phyloP scores from a whole-genome alignment of 2,888 invertebrate species.

The Matsumyia berberina region DNA sequence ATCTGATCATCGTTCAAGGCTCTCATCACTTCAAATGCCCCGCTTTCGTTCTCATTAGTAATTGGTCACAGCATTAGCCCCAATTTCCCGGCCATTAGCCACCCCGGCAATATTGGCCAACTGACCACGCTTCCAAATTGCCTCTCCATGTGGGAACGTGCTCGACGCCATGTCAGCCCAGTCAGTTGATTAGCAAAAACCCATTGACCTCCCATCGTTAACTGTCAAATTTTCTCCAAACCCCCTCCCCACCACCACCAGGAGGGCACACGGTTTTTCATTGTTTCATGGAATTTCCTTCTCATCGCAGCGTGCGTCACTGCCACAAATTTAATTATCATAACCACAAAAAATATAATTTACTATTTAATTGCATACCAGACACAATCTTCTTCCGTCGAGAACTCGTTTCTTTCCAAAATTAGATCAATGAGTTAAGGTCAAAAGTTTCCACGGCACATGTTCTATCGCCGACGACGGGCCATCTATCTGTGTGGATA shows the following conservation, averaged over 20 bases:
- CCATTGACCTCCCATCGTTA: constrained; percentile 18
- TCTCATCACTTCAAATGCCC: too few relatives aligned
- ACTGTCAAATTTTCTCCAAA: constrained; percentile 3
- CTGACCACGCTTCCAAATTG: too few relatives aligned
- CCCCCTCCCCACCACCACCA: neutral
- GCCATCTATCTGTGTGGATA: constrained; percentile 20
- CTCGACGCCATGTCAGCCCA: too few relatives aligned
- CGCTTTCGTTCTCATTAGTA: too few relatives aligned
- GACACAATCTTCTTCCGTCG: constrained; percentile 66
- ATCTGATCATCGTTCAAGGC: too few relatives aligned
- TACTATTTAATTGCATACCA: constrained; percentile 66
- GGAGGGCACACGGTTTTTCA: neutral
- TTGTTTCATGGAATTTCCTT: constrained; percentile 33
- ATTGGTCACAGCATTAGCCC: too few relatives aligned
- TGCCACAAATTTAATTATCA: constrained; percentile 66
- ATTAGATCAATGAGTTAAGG: constrained; percentile 76
- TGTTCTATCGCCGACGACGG: constrained; percentile 29
- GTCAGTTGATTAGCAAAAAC: neutral
- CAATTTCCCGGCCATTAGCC: too few relatives aligned
- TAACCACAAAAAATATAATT: constrained; percentile 63
- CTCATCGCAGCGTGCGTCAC: constrained; percentile 62
- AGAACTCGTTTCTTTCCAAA: constrained; percentile 69
- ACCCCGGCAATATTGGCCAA: too few relatives aligned
- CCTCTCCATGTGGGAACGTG: too few relatives aligned
- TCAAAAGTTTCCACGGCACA: constrained; percentile 72